These are phyloP conservation scores for Rallus limicola DNA, from an alignment of 2,113 vertebrate species.

Conservation along the genomic window DNA sequence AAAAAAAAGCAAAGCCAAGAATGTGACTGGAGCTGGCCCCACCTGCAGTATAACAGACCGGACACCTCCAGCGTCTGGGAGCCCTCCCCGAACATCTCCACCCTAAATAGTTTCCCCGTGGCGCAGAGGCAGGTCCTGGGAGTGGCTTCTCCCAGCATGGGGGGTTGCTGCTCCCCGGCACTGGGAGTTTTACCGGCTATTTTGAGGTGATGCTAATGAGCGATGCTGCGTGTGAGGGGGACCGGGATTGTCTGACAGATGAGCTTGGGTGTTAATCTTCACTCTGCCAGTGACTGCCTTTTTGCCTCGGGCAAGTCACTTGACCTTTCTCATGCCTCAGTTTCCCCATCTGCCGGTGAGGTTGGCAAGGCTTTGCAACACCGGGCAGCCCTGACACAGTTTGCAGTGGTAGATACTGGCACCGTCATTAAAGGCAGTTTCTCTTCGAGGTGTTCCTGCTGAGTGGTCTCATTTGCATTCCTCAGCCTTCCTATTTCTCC, in stretches of 20 bases:
- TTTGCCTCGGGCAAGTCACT: not conserved
- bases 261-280: not conserved
- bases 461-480: not conserved
- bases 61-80: constrained; percentile 59
- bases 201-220: constrained; percentile 21
- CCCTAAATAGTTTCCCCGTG: constrained; percentile 64
- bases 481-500: not conserved
- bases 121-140: constrained; percentile 54
- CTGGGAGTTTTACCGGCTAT: not conserved
- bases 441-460: not conserved
- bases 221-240: not conserved
- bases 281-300: not conserved
- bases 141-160: constrained; percentile 37
- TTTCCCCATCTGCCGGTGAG: not conserved
- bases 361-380: not conserved
- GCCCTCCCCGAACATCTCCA: constrained; percentile 49
- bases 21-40: constrained; percentile 12
- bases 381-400: not conserved
- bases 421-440: not conserved
- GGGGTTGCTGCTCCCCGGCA: not conserved
- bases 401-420: not conserved
- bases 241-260: not conserved
- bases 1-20: constrained; percentile 22
- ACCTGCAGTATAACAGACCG: constrained; percentile 2
- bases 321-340: not conserved